Evolutionary conservation across 2,888 invertebrate genomes (phyloP).

Genomic region (Elysia crispata): DNA sequence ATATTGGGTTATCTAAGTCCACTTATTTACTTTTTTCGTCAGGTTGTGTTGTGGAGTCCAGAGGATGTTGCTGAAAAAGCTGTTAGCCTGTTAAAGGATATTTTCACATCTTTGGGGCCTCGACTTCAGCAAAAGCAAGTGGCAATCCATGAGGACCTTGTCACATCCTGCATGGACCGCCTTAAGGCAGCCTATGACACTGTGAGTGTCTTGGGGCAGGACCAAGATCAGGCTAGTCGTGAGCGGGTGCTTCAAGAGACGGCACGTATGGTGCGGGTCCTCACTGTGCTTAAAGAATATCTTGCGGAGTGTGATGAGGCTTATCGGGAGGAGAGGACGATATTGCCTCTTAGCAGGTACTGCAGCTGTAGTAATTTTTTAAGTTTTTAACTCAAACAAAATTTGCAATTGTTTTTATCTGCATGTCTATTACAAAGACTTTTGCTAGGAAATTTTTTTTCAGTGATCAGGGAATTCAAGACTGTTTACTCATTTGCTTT

Average conservation of each 20-base stretch:
- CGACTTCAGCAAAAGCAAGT: slow-evolving; percentile 86
- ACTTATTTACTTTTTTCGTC: slow-evolving; percentile 48
- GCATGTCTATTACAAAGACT: no score
- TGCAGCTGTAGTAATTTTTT: slow-evolving; percentile 34
- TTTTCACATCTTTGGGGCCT: slow-evolving; percentile 94
- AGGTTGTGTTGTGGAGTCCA: slow-evolving; percentile 90
- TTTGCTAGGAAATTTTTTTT: no score
- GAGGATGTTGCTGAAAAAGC: slow-evolving; percentile 96
- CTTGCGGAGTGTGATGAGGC: slow-evolving; percentile 92
- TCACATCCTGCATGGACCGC: slow-evolving; percentile 93
- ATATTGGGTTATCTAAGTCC: no score
- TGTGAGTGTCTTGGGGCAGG: slow-evolving; percentile 75
- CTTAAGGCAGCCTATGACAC: slow-evolving; percentile 88
- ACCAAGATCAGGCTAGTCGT: slow-evolving; percentile 78
- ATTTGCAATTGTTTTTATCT: no score
- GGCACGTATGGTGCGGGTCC: slow-evolving; percentile 89
- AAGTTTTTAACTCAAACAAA: no score
- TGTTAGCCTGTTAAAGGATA: slow-evolving; percentile 93
- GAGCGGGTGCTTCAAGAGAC: slow-evolving; percentile 83
- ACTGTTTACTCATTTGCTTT: no score
- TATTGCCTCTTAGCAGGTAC: slow-evolving; percentile 89
- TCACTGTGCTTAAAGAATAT: slow-evolving; percentile 96
- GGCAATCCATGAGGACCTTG: slow-evolving; percentile 93
- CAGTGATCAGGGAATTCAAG: no score
- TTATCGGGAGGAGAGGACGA: slow-evolving; percentile 88